These are phyloP conservation scores for Hiodon alosoides DNA, from an alignment of 2,113 vertebrate species.

Conservation along the genomic window DNA sequence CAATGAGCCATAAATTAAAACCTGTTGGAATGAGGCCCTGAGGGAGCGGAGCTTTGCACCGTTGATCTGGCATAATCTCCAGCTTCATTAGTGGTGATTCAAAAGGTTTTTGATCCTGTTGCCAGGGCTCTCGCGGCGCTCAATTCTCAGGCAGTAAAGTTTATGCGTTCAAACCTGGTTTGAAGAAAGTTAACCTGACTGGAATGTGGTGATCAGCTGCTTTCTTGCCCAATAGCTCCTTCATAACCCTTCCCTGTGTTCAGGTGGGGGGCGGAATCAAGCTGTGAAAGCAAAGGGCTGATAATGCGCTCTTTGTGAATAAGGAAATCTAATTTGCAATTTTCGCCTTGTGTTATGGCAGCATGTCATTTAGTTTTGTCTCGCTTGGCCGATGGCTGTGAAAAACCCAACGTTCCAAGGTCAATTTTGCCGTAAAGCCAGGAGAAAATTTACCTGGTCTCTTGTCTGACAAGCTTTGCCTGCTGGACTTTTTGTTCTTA, in stretches of 20 bases:
- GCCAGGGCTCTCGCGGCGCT: conserved; percentile 14
- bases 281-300: conserved; percentile 31
- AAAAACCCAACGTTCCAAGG: conserved; percentile 25
- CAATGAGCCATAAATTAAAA: conserved; percentile 1
- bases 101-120: conserved; percentile 7
- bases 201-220: conserved; percentile 42
- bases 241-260: conserved; percentile 14
- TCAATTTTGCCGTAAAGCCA: conserved; percentile 23
- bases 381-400: not conserved
- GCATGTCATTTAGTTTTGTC: conserved; percentile 26
- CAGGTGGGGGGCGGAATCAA: conserved; percentile 30
- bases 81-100: conserved; percentile 20
- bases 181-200: conserved; percentile 38
- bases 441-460: conserved; percentile 21
- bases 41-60: not conserved
- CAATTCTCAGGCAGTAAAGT: conserved; percentile 36
- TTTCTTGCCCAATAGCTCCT: conserved; percentile 9
- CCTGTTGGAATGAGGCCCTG: not conserved
- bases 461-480: conserved; percentile 20
- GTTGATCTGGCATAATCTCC: conserved; percentile 17
- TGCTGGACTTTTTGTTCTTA: conserved; percentile 24
- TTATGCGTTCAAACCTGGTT: conserved; percentile 33
- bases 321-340: conserved; percentile 37
- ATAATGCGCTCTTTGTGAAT: conserved; percentile 42
- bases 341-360: conserved; percentile 22